A percentile compares a stretch with the other conserved stretches of the same genome.
phyloP scores from a whole-genome alignment of 1,140 invertebrate species.

The Drosophila mauritiana region DNA sequence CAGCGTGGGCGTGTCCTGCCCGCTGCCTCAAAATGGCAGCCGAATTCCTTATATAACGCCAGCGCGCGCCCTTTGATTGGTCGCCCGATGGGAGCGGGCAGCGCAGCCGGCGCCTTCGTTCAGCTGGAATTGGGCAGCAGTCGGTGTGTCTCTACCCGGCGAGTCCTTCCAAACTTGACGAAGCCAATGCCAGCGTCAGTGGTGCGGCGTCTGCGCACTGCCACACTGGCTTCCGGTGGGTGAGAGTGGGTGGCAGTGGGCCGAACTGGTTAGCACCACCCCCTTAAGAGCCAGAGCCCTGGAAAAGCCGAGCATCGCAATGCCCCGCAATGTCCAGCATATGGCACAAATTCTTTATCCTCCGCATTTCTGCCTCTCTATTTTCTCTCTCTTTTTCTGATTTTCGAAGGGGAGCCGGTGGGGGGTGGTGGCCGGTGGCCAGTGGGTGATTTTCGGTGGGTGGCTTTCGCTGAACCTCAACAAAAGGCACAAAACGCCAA shows the following conservation, averaged over 20 bases:
- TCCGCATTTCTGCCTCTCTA: constrained; percentile 5
- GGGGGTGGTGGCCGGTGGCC: no score
- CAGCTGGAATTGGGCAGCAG: constrained; percentile 74
- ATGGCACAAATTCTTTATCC: constrained; percentile 76
- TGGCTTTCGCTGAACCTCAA: constrained; percentile 22
- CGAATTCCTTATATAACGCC: constrained; percentile 55
- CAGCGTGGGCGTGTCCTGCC: constrained; percentile 71
- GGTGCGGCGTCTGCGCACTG: constrained; percentile 64
- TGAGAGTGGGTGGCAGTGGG: background rate
- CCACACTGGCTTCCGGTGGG: background rate
- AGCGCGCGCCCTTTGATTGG: constrained; percentile 47
- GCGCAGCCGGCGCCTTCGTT: constrained; percentile 64
- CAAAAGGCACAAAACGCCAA: constrained; percentile 71
- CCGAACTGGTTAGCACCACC: background rate
- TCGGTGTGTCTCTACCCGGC: constrained; percentile 50
- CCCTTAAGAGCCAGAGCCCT: background rate
- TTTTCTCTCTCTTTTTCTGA: constrained; percentile 8
- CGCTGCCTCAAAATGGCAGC: constrained; percentile 70
- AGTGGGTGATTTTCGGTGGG: background rate
- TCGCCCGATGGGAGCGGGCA: constrained; percentile 14
- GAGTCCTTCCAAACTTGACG: constrained; percentile 63
- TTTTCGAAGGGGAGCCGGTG: background rate
- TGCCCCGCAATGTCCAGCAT: constrained; percentile 62
- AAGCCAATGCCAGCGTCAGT: constrained; percentile 67
- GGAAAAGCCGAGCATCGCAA: constrained; percentile 55